Base-by-base conservation (phyloP, 2,113 vertebrate species). In the Salvator merianae region DNA sequence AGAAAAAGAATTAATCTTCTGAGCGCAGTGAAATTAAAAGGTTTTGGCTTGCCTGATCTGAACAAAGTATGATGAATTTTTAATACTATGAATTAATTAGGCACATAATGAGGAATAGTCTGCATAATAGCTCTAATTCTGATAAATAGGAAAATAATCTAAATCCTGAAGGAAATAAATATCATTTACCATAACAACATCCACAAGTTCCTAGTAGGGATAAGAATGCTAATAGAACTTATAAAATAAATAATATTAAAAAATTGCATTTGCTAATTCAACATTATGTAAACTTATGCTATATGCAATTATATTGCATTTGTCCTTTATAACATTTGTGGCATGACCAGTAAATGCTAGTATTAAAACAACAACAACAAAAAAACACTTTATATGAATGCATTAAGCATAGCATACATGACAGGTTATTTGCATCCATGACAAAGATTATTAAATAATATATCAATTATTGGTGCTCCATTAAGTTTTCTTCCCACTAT, bases 51-150 rank as follows among this genome's bases (percentile, higher is more conserved):
- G 75, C 92, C n/a, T 93, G 87, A 92, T 91, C 83, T 85, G 88
- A 93, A 89, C 86, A 94, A 94, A 94, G 90, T 94, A 93, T 93
- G 92, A 96, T 95, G 82, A 96, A 96, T 97, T 95, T 96, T 94
- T 95, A 95, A 95, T 95, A 93, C 72, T 94, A 81, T 78, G 92
- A 96, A 95, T 96, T 96, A 96, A 96, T 96, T 96, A 94, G 88
- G 92, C 93, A 95, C 86, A 8, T 95, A 96, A 96, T 96, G 94
- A 94, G 92, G 88, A 95, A 93, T 88, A 88, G 68, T 84, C 91
- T 86, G 86, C 68, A 79, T 95, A 92, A 92, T 90, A 93, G 69
- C 86, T 91, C 88, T 94, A 95, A 96, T 95, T 88, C 88, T 93
- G 93, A 97, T 96, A 94, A 96, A 96, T 95, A 90, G 87, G 90